Evolutionary conservation across 2,888 invertebrate genomes (phyloP), one percentile per base, ranked within the genome.

Genomic region (Pseudococcus longispinus): DNA sequence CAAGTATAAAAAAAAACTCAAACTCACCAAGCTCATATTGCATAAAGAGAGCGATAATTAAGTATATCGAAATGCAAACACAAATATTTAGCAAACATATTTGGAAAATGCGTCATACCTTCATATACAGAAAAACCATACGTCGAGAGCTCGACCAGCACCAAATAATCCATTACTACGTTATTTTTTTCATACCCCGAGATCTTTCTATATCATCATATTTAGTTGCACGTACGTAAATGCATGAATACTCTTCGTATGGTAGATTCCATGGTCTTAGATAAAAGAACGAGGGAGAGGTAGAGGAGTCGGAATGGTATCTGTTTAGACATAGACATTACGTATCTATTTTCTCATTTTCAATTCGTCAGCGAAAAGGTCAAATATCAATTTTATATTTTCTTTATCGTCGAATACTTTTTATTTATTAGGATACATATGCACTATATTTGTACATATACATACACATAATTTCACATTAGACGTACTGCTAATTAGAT

Each of bases 11-110:
- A 2, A n/a, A n/a, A n/a, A 60, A 60, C 60, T 60, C 60, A 23
- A 60, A 20, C 11, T 60, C 23, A 23, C n/a, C n/a, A 60, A 60
- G 29, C 32, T 74, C 74, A 74, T 74, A 74, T 74, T 32, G 74
- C 74, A 74, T 74, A 74, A 80, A 80, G 77, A 80, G 77, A 80
- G 42, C 77, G 77, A 80, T 80, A 80, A 80, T 80, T 80, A 80
- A 80, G 77, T 80, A 37, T 80, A 37, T 37, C 20, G 42, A 23
- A 80, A 80, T 9, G 77, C 60, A 60, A 60, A 60, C 55, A 55
- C 55, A 77, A 65, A 65, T 70, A 70, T 80, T 37, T 37, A 37
- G 37, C 15, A 29, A 42, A 42, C 77, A 20, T 80, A 80, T 42
- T 80, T 80, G 32, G 37, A 23, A 42, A 80, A 80, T 80, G 77